Conservation (phyloP, 2,888 invertebrate genomes). For the Allophyes oxyacanthae region DNA sequence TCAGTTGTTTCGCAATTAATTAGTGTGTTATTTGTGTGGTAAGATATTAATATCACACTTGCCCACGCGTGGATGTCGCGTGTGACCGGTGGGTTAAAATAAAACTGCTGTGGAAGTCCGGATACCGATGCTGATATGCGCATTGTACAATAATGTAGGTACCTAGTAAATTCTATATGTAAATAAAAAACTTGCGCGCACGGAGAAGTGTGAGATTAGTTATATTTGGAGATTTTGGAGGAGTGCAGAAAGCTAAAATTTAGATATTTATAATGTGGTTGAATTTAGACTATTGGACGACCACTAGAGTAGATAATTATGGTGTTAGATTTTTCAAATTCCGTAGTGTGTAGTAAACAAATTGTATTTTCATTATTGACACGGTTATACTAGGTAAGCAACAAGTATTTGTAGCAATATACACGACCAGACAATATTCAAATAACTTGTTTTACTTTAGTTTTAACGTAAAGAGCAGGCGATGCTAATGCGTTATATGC, state of each 20-base stretch:
- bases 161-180: too few species aligned
- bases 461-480: slow-evolving; percentile 23
- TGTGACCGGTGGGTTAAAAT: slow-evolving; percentile 36
- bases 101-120: slow-evolving; percentile 5
- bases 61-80: slow-evolving; percentile 54
- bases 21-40: slow-evolving; percentile 33
- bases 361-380: not conserved
- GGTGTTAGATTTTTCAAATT: too few species aligned
- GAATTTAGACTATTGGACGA: too few species aligned
- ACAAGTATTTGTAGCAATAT: not conserved
- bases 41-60: slow-evolving; percentile 44
- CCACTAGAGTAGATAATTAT: too few species aligned
- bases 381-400: not conserved
- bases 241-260: too few species aligned
- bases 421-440: too few species aligned
- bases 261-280: too few species aligned
- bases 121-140: not conserved
- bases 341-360: too few species aligned
- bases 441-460: slow-evolving; percentile 15
- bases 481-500: slow-evolving; percentile 28
- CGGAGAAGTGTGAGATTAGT: too few species aligned
- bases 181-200: too few species aligned
- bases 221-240: too few species aligned
- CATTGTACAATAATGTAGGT: too few species aligned
- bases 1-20: slow-evolving; percentile 51